Evolutionary conservation across 2,888 invertebrate genomes (phyloP), one percentile per base, ranked within the genome.

Genomic region (Incurvaria masculella): DNA sequence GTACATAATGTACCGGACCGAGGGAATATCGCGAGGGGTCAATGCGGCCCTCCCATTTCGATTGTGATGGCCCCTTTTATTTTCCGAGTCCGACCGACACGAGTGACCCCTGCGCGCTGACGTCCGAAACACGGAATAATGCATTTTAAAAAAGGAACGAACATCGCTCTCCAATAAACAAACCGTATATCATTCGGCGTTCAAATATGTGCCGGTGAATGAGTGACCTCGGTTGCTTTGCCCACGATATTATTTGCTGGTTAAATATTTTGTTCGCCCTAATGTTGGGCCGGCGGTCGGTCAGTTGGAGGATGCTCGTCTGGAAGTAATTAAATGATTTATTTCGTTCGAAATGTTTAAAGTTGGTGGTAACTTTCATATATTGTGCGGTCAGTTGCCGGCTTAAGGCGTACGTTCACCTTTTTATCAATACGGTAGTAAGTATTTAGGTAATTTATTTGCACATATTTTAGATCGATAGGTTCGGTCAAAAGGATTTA

Each of bases 161-260:
- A 68, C 69, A 66, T n/a, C 66, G 71, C 76, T 72, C 69, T 69
- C 76, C 74, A 75, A 78, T 78, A 78, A 78, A 78, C 78, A 78
- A 76, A 75, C 72, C 76, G 73, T 78, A 76, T 69, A 78, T 78
- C 78, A 78, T 75, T 72, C 72, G 59, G 67, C 72, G 72, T 74
- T 76, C 69, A 78, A 76, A 78, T 76, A 75, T 64, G 68, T 21
- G 23, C 68, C 68, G 57, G 68, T 67, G 72, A 72, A 74, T 69
- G 73, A 73, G 65, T 76, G 76, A 78, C 78, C 78, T 71, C 63
- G 66, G 61, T 78, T 78, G 71, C 63, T 66, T 61, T 66, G 71
- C 71, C 73, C 72, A 72, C 76, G 74, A 67, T 73, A 72, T 72
- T 71, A 69, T 73, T 72, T 67, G 68, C 66, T 68, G 69, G 71